Percentiles rank a stretch among this genome's conserved stretches.
These are phyloP conservation scores for Lepidochrysops patricia DNA, from an alignment of 2,888 invertebrate genomes.

Conservation along the genomic window DNA sequence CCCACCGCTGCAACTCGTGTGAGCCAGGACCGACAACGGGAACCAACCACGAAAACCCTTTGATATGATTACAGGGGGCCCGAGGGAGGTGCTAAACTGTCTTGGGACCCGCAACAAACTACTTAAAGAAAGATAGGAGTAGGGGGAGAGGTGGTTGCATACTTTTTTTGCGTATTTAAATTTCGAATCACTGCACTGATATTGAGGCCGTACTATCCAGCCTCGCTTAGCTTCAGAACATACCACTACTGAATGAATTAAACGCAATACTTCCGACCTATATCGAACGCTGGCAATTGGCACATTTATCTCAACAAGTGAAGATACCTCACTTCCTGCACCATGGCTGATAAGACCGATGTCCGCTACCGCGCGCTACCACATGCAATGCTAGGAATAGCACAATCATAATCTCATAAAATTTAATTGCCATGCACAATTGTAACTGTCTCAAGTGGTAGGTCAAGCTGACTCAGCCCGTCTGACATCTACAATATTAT, in stretches of 20 bases:
- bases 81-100: no score
- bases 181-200: no score
- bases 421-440: constrained; percentile 64
- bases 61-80: no score
- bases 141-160: no score
- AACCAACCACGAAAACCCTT: no score
- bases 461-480: constrained; percentile 50
- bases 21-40: no score
- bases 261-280: not conserved
- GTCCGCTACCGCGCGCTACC: constrained; percentile 40
- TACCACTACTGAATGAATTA: not conserved
- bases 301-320: not conserved
- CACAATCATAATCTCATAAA: constrained; percentile 62
- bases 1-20: no score
- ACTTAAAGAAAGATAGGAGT: no score
- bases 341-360: constrained; percentile 41
- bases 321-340: constrained; percentile 32
- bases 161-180: no score
- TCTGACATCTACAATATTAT: constrained; percentile 22
- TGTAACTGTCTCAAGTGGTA: constrained; percentile 50
- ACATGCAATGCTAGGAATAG: constrained; percentile 56
- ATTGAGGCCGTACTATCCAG: no score
- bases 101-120: no score
- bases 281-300: not conserved
- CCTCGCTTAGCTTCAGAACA: not conserved